These are phyloP conservation scores for Stenichneumon culpator DNA, from an alignment of 2,888 invertebrate species.

Conservation along the genomic window DNA sequence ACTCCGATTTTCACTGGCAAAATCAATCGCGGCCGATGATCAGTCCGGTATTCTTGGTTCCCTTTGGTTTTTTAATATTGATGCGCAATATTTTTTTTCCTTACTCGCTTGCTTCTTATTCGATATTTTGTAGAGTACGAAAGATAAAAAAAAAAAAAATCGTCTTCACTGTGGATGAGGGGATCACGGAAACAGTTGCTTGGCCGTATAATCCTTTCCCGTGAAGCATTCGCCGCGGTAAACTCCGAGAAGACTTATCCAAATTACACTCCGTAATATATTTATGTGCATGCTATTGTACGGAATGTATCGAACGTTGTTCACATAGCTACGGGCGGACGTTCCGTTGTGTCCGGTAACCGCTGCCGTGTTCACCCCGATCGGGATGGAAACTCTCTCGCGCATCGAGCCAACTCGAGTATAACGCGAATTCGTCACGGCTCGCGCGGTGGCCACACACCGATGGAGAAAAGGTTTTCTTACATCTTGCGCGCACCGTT, in stretches of 20 bases:
- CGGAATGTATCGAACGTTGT: conserved; percentile 1
- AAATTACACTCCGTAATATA: background rate
- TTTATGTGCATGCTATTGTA: conserved; percentile 6
- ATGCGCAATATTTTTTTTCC: too few species aligned
- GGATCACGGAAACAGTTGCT: background rate
- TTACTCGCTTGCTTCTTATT: too few species aligned
- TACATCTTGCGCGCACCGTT: conserved; percentile 10
- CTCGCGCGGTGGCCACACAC: conserved; percentile 64
- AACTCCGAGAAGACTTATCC: background rate
- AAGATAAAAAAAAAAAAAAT: background rate
- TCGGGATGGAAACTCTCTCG: conserved; percentile 64
- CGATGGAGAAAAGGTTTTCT: conserved; percentile 64
- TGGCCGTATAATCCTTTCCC: conserved; percentile 11
- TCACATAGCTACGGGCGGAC: conserved; percentile 10
- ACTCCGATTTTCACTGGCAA: too few species aligned
- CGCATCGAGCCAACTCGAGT: conserved; percentile 64
- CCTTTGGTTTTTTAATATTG: too few species aligned
- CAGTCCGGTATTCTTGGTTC: too few species aligned
- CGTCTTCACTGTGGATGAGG: background rate
- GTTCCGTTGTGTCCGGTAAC: conserved; percentile 3
- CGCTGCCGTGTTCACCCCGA: conserved; percentile 46
- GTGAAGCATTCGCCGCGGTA: conserved; percentile 16
- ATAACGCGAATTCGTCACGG: conserved; percentile 73
- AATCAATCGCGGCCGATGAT: too few species aligned
- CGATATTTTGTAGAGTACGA: background rate